A percentile compares a stretch with the other conserved stretches of the same genome.
Evolutionary conservation across 2,113 vertebrate genomes (phyloP).

Genomic region (Peromyscus californicus): DNA sequence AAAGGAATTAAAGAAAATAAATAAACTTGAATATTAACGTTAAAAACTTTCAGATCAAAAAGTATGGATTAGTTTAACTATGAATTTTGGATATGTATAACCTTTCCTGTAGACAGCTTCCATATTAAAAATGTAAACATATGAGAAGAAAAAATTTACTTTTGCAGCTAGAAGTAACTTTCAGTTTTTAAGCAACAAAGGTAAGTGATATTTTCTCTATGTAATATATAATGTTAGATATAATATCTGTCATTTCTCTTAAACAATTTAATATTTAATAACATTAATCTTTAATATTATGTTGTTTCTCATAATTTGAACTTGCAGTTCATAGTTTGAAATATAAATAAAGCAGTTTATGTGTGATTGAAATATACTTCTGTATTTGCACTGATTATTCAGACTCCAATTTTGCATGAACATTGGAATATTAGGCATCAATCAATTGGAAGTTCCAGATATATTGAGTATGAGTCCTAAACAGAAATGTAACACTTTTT

Average conservation of each 20-base stretch:
- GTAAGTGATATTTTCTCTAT: not conserved
- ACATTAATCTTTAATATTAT: not conserved
- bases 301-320: constrained; percentile 29
- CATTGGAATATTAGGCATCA: constrained; percentile 37
- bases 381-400: not conserved
- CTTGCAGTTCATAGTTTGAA: not conserved
- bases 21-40: constrained; percentile 53
- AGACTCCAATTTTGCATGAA: not conserved
- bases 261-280: not conserved
- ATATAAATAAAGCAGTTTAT: constrained; percentile 3
- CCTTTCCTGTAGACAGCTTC: constrained; percentile 29
- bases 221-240: not conserved
- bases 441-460: not conserved
- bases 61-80: constrained; percentile 49
- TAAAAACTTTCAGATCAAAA: constrained; percentile 39
- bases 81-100: constrained; percentile 55
- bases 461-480: not conserved
- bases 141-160: constrained; percentile 35
- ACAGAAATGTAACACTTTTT: not conserved
- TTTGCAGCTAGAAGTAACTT: constrained; percentile 47
- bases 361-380: not conserved
- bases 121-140: constrained; percentile 37
- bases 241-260: not conserved
- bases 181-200: constrained; percentile 24
- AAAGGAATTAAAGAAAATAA: constrained; percentile 55